phyloP scores from a whole-genome alignment of 1,140 invertebrate genomes.

The Saccostrea glomerata region DNA sequence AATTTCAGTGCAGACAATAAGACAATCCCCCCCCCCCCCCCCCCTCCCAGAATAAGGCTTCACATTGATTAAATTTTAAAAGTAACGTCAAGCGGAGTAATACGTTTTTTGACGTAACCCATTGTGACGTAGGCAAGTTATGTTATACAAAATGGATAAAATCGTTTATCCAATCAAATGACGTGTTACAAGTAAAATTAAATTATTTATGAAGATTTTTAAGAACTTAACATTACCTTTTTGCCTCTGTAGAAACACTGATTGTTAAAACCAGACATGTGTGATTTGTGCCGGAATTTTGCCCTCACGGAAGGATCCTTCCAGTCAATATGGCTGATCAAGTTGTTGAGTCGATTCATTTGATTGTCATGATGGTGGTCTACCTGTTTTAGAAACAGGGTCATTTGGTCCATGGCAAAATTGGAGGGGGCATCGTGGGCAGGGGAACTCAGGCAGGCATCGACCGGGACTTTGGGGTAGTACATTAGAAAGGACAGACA shows the following conservation, averaged over 20 bases:
- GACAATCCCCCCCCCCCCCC: no score
- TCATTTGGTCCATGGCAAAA: constrained; percentile 24
- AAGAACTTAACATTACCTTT: background rate
- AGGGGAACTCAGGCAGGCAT: constrained; percentile 5
- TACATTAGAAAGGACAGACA: constrained; percentile 39
- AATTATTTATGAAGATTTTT: no score
- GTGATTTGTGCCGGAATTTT: constrained; percentile 2
- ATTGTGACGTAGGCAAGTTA: no score
- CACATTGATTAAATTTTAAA: no score
- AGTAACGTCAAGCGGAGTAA: no score
- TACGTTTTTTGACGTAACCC: no score
- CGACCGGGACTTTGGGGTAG: constrained; percentile 9
- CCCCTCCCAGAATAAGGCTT: no score
- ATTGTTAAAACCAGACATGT: background rate
- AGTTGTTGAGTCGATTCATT: background rate
- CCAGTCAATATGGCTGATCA: constrained; percentile 22
- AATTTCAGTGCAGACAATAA: no score
- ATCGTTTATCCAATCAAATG: no score
- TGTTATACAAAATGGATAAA: no score
- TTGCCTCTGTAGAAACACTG: constrained; percentile 24
- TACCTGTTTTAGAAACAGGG: background rate
- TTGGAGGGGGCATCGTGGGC: background rate
- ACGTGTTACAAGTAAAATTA: no score
- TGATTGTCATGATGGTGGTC: constrained; percentile 2
- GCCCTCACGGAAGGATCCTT: background rate